These are phyloP conservation scores for Porites lutea DNA, from an alignment of 64 coral and sea anemone species.

Conservation along the genomic window DNA sequence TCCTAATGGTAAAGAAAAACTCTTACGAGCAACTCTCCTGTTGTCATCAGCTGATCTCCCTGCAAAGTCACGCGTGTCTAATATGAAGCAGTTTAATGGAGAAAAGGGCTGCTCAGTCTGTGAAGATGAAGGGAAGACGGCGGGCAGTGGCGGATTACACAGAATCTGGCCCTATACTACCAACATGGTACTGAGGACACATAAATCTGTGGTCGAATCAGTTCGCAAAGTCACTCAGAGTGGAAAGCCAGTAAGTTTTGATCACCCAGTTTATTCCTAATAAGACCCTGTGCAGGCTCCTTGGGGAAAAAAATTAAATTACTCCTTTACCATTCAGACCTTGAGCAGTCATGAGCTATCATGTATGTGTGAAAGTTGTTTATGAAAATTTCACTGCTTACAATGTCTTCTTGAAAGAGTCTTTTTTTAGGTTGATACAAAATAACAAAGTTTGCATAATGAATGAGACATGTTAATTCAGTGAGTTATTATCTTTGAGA, in stretches of 20 bases:
- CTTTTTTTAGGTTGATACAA: too few relatives aligned
- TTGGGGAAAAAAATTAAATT: too few relatives aligned
- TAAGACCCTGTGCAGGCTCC: too few relatives aligned
- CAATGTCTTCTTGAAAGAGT: too few relatives aligned
- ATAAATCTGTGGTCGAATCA: constrained; percentile 58
- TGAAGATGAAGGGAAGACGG: constrained; percentile 36
- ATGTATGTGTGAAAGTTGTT: too few relatives aligned
- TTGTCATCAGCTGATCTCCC: constrained; percentile 67
- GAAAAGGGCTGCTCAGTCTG: constrained; percentile 52
- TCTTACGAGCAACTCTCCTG: constrained; percentile 50
- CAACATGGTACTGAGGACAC: constrained; percentile 53
- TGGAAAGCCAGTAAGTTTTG: constrained; percentile 51
- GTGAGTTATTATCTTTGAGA: too few relatives aligned
- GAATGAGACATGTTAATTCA: too few relatives aligned
- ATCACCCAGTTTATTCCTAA: too few relatives aligned
- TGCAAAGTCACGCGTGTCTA: constrained; percentile 39
- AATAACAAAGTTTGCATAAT: too few relatives aligned
- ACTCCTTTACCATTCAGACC: too few relatives aligned
- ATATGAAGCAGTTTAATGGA: constrained; percentile 64
- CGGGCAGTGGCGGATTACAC: constrained; percentile 49
- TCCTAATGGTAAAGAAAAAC: constrained; percentile 6
- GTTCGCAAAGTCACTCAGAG: constrained; percentile 54
- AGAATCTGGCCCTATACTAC: constrained; percentile 58
- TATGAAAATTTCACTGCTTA: too few relatives aligned
- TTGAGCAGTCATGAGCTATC: too few relatives aligned